phyloP scores from a whole-genome alignment of 2,797 vertebrate genomes.

The Phylloscopus collybita region DNA sequence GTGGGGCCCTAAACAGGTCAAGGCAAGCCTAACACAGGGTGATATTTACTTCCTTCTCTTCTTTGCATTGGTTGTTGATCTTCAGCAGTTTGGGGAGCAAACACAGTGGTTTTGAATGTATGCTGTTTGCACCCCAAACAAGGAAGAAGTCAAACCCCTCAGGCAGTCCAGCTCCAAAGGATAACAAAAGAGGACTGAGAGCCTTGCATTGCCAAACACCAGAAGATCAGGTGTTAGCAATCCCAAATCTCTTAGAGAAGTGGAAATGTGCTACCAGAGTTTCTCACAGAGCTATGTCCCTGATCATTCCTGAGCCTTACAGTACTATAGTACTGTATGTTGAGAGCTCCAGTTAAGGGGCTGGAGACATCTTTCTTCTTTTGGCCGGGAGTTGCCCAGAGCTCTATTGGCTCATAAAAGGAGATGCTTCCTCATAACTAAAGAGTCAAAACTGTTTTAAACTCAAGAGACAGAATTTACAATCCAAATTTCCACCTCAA shows the following conservation, averaged over 20 bases:
- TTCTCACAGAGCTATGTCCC: background rate
- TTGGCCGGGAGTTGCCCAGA: background rate
- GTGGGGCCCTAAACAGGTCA: background rate
- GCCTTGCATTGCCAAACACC: background rate
- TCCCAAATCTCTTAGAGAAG: background rate
- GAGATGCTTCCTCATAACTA: background rate
- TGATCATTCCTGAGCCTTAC: background rate
- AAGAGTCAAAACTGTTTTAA: background rate
- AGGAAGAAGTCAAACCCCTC: background rate
- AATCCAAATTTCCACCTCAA: background rate
- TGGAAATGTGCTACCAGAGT: background rate
- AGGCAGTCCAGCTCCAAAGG: background rate
- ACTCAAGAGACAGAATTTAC: background rate
- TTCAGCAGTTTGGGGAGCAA: background rate
- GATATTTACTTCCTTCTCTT: background rate
- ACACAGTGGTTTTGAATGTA: background rate
- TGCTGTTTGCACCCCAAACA: background rate
- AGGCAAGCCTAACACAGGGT: background rate
- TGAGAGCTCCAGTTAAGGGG: background rate
- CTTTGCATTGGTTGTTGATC: background rate
- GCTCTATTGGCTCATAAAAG: background rate
- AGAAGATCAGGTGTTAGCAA: background rate
- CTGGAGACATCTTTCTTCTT: background rate
- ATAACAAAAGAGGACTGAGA: background rate
- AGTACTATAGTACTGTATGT: fast-evolving